phyloP scores from a whole-genome alignment of 2,797 vertebrate species.

The Sebastes oblongus region DNA sequence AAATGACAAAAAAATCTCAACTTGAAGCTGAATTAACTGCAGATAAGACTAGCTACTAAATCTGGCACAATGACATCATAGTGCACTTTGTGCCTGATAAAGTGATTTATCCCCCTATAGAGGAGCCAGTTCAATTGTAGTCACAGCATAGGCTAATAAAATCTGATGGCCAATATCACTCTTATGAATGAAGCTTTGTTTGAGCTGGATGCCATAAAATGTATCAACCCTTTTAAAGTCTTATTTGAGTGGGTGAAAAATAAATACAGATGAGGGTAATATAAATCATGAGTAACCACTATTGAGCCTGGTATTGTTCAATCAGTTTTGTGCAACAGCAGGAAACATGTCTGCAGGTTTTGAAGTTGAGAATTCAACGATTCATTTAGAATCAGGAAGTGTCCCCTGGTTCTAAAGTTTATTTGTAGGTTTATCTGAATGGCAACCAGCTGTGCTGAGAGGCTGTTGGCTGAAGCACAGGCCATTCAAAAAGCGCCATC shows the following conservation, averaged over 20 bases:
- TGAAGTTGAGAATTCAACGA: slow-evolving; percentile 28
- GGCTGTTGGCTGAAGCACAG: slow-evolving; percentile 15
- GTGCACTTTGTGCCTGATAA: slow-evolving; percentile 5
- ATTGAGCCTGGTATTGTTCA: background rate
- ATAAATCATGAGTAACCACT: background rate
- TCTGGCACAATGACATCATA: background rate
- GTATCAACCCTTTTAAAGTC: background rate
- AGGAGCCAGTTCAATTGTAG: background rate
- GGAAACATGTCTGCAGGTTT: slow-evolving; percentile 10
- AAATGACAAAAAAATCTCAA: background rate
- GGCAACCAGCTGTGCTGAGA: slow-evolving; percentile 68
- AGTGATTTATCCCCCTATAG: background rate
- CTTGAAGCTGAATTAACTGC: background rate
- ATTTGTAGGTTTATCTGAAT: slow-evolving; percentile 70
- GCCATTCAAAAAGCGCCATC: slow-evolving; percentile 41
- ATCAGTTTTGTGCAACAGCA: background rate
- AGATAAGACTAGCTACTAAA: background rate
- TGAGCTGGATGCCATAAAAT: slow-evolving; percentile 23
- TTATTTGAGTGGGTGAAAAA: slow-evolving; percentile 12
- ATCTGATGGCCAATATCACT: background rate
- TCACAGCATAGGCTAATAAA: slow-evolving; percentile 9
- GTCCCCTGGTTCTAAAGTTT: slow-evolving; percentile 39
- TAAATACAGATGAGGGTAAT: slow-evolving; percentile 1
- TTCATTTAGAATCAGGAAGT: slow-evolving; percentile 50
- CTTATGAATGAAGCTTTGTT: slow-evolving; percentile 35